Base-by-base conservation (phyloP, 2,888 invertebrate genomes). In the Sphaerophoria rueppellii region DNA sequence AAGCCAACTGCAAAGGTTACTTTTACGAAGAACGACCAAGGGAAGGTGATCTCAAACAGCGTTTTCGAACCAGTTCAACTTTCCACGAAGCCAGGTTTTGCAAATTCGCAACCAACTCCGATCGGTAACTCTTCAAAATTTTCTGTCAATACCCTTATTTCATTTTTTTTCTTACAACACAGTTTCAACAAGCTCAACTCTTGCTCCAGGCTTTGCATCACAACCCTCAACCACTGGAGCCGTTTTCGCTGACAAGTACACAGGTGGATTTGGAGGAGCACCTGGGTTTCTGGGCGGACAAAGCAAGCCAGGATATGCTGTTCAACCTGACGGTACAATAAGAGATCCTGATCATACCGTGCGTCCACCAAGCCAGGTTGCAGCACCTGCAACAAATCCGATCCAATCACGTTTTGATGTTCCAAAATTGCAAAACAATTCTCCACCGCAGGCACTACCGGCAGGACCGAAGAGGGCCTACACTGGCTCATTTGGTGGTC, bases 1-100 rank as follows among this genome's bases (percentile, higher is more conserved):
- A 73, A 82, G 67, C 55, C 85, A 70, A 70, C 71, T 4, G 80
- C 86, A 11, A 91, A 91, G 82, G 88, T 90, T 14, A 90, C 90
- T 57, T 91, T 91, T 77, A 89, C 89, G 63, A 91, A 91, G 85
- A 91, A 90, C 83, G 90, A 89, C 58, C 91, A 90, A 43, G 91
- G 91, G 76, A 91, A 91, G 86, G 91, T 91, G 48, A 90, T 91
- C 40, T 90, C 89, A 14, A 91, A 87, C 14, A 88, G 87, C 69
- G 72, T 87, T 11, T 88, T 88, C 35, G 71, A 86, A 43, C 48
- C 58, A 3, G 52, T 6, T 0, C 72, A 70, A 14, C 58, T 88
- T 86, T 91, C 92, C 0, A 89, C 90, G 63, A 93, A 91, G 87
- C 81, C 87, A 0, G 12, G 12, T 11, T 83, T 85, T 43, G 87